phyloP scores from a whole-genome alignment of 2,888 invertebrate species.

The Hypolimnas misippus region DNA sequence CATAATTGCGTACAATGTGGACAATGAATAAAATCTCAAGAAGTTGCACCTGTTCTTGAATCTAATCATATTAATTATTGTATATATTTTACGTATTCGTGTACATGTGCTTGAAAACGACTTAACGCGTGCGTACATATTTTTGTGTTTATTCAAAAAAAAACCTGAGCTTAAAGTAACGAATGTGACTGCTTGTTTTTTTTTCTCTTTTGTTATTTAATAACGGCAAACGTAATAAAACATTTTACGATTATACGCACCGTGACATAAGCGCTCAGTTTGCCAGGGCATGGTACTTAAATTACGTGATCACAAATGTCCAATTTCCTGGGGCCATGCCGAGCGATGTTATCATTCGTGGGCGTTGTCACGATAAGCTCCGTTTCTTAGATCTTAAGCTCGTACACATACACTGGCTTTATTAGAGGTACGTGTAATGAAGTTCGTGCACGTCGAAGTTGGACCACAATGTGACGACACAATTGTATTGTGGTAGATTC shows the following conservation, averaged over 20 bases:
- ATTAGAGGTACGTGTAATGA: conserved; percentile 48
- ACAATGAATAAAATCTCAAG: background rate
- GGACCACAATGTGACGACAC: conserved; percentile 49
- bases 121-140: background rate
- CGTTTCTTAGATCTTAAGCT: conserved; percentile 58
- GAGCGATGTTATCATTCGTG: conserved; percentile 68
- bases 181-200: background rate
- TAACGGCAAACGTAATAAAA: conserved; percentile 12
- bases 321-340: conserved; percentile 39
- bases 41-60: background rate
- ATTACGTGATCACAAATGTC: conserved; percentile 39
- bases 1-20: conserved; percentile 1
- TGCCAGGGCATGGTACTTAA: conserved; percentile 22
- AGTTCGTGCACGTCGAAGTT: conserved; percentile 57
- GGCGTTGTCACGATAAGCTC: conserved; percentile 68
- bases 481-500: conserved; percentile 60
- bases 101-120: background rate
- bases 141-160: background rate
- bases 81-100: background rate
- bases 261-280: conserved; percentile 14
- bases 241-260: conserved; percentile 16
- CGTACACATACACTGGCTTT: conserved; percentile 36
- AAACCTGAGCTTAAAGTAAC: background rate
- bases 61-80: background rate
- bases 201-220: background rate